Base-by-base conservation (phyloP, 1,140 invertebrate species). In the Whitmania pigra region DNA sequence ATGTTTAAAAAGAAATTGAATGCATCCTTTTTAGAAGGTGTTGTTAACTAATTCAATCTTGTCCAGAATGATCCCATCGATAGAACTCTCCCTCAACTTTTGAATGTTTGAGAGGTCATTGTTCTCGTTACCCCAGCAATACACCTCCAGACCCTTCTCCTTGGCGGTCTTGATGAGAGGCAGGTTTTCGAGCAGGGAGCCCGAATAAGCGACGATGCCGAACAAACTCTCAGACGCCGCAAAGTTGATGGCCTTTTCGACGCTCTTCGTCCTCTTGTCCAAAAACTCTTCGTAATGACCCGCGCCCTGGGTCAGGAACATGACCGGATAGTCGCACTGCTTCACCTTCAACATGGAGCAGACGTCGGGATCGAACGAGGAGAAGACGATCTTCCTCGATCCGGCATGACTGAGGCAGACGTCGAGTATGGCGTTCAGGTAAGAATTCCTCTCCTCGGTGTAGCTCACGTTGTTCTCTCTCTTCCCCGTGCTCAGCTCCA, bases 51-150 rank as follows among this genome's bases (percentile, higher is more conserved):
- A 22, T 25, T 66, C n/a, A 3, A 72, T 72, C 86, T 91, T 93
- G 80, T 97, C 93, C 80, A 94, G 95, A 77, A 96, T 95, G 49
- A 96, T 89, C 57, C 89, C 93, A 79, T 96, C 90, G 29, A 95
- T 85, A 5, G 92, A 92, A 68, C 93, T 84, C 75, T 89, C 85
- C 81, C 94, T 94, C 0, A 96, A 84, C 77, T 88, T 86, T 75
- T 88, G 88, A 57, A 95, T 93, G 0, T 90, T 91, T n/a, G 87
- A 87, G 72, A 88, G 87, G 79, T 91, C 88, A 77, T 95, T 94
- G 78, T 93, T 94, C 79, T 94, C 91, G 79, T 96, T 92, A 7
- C 94, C 94, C 94, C 94, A 97, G 79, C 91, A 94, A 79, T 97
- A 97, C 57, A 95, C 87, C 2, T 94, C 87, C 25, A 96, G 84